phyloP scores from a whole-genome alignment of 2,113 vertebrate species.

The Pristiophorus japonicus region DNA sequence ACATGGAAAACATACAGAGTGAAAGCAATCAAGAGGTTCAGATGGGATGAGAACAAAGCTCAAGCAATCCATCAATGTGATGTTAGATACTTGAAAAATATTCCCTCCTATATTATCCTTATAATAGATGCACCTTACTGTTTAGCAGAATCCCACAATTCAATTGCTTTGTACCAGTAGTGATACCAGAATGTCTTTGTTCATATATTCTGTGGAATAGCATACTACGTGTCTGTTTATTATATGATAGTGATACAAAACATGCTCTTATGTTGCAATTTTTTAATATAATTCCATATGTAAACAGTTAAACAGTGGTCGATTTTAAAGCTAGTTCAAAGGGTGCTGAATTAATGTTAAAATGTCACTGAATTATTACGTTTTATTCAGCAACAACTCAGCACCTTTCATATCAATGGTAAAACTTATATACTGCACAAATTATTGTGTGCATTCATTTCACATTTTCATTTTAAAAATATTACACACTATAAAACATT shows the following conservation, averaged over 20 bases:
- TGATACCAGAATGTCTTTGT: not conserved
- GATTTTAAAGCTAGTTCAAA: not conserved
- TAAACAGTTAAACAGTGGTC: not conserved
- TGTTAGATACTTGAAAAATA: not conserved
- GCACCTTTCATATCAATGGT: not conserved
- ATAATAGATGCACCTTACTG: not conserved
- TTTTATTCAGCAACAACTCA: not conserved
- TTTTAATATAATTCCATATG: not conserved
- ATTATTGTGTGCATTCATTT: not conserved
- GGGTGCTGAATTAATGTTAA: not conserved
- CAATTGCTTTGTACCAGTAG: not conserved
- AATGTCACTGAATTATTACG: not conserved
- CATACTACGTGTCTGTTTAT: not conserved
- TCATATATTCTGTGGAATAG: not conserved
- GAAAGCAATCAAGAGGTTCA: not conserved
- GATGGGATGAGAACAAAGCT: not conserved
- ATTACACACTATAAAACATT: too few species aligned
- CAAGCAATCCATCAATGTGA: not conserved
- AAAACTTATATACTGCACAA: not conserved
- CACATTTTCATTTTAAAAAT: not conserved
- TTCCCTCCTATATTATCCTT: not conserved
- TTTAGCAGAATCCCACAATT: not conserved
- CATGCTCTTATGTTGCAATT: not conserved
- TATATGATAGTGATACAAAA: not conserved
- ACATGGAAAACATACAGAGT: not conserved